Conservation (phyloP, 2,113 vertebrate species). For the Saimiri boliviensis region DNA sequence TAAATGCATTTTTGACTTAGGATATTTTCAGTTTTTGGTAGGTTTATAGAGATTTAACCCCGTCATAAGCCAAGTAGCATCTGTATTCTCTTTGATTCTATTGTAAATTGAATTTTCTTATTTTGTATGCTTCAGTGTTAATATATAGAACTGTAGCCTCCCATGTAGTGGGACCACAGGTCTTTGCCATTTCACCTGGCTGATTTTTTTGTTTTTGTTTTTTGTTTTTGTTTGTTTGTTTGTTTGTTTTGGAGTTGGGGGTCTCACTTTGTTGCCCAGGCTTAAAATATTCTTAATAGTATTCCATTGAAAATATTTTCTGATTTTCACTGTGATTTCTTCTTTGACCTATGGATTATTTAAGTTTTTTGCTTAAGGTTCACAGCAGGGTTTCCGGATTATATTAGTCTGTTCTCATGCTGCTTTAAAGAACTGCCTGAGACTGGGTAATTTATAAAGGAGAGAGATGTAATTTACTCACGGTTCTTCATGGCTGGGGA, state of each 20-base stretch:
- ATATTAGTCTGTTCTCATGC: no score
- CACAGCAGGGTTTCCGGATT: not conserved
- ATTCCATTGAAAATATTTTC: not conserved
- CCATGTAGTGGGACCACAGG: no score
- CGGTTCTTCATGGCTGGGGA: no score
- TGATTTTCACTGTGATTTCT: not conserved
- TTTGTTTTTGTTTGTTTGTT: no score
- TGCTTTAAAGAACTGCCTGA: no score
- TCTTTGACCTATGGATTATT: not conserved
- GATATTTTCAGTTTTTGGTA: not conserved
- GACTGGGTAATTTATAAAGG: no score
- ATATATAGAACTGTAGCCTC: not conserved
- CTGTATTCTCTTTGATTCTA: not conserved
- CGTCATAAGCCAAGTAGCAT: not conserved
- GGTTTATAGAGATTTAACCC: not conserved
- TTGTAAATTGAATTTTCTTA: not conserved
- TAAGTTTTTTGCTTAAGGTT: not conserved
- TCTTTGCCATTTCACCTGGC: no score
- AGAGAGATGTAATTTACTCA: no score
- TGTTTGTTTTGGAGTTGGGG: no score
- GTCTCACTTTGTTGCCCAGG: no score
- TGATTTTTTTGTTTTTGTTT: no score
- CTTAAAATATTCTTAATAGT: not conserved
- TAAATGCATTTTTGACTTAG: not conserved
- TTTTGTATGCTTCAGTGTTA: not conserved